These are phyloP conservation scores for Sebastes taczanowskii DNA, from an alignment of 2,797 vertebrate genomes.

Conservation along the genomic window DNA sequence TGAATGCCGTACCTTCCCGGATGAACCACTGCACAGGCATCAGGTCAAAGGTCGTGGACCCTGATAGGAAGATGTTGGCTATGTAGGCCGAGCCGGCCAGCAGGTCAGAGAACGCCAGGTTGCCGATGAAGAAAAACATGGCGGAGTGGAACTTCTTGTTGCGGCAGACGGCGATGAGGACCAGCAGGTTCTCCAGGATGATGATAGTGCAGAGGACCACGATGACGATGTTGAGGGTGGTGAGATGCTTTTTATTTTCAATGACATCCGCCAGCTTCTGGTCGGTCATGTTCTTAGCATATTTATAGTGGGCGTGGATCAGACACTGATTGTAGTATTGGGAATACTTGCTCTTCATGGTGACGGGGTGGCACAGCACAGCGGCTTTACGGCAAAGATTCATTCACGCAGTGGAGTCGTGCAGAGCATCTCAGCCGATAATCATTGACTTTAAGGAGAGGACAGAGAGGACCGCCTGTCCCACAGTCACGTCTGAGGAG, in stretches of 20 bases:
- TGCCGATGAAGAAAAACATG: constrained; percentile 98
- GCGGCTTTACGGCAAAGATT: constrained; percentile 66
- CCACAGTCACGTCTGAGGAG: constrained; percentile 74
- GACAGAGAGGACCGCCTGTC: constrained; percentile 63
- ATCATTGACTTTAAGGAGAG: constrained; percentile 49
- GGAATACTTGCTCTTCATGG: constrained; percentile 89
- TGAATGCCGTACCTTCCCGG: constrained; percentile 93
- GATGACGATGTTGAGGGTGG: constrained; percentile 78
- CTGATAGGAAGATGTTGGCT: constrained; percentile 91
- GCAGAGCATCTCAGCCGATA: constrained; percentile 42
- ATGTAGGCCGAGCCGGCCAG: constrained; percentile 92
- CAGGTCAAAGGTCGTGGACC: constrained; percentile 84
- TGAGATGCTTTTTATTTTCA: constrained; percentile 32
- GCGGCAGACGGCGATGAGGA: constrained; percentile 89
- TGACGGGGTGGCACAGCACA: constrained; percentile 56
- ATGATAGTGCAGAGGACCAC: constrained; percentile 90
- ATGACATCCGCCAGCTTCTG: constrained; percentile 12
- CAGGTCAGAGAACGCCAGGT: constrained; percentile 93
- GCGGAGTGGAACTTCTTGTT: constrained; percentile 96
- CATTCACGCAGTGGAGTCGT: constrained; percentile 71
- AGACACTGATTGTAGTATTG: constrained; percentile 87
- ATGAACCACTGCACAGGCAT: constrained; percentile 94
- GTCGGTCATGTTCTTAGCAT: constrained; percentile 81
- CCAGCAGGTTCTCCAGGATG: constrained; percentile 93
- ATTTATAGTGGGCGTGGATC: constrained; percentile 86